phyloP scores from a whole-genome alignment of 2,113 vertebrate species.

The Hemiscyllium ocellatum region DNA sequence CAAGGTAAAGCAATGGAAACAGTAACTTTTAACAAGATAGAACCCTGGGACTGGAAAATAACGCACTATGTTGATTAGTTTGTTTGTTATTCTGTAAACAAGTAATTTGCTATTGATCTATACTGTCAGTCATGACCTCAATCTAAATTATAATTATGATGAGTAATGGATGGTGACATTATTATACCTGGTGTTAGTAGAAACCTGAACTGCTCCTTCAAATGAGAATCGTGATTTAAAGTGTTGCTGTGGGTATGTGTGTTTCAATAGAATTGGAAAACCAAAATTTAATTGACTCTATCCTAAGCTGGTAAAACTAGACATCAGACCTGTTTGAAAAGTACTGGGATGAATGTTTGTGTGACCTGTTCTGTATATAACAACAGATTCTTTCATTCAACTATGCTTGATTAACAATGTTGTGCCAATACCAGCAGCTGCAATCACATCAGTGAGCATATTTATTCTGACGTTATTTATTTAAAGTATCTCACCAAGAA shows the following conservation, averaged over 20 bases:
- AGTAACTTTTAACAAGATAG: neutral
- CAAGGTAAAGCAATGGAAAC: no score
- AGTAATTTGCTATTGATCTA: neutral
- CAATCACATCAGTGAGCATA: neutral
- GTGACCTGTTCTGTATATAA: neutral
- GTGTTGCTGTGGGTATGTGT: neutral
- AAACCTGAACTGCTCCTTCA: neutral
- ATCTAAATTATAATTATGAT: constrained; percentile 5
- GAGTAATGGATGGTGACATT: neutral
- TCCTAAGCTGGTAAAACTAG: neutral
- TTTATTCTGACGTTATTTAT: constrained; percentile 6
- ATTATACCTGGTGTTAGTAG: neutral
- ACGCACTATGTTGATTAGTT: neutral
- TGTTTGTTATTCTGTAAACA: neutral
- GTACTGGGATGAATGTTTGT: neutral
- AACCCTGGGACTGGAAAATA: neutral
- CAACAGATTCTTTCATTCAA: neutral
- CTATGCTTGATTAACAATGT: neutral
- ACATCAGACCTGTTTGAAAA: neutral
- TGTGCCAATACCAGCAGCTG: neutral
- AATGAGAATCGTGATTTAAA: neutral
- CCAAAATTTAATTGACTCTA: neutral
- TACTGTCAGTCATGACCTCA: neutral
- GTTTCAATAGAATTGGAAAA: neutral
- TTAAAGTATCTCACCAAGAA: constrained; percentile 11